Base-by-base conservation (phyloP, 2,888 invertebrate species). In the Leptinotarsa peninsularis region DNA sequence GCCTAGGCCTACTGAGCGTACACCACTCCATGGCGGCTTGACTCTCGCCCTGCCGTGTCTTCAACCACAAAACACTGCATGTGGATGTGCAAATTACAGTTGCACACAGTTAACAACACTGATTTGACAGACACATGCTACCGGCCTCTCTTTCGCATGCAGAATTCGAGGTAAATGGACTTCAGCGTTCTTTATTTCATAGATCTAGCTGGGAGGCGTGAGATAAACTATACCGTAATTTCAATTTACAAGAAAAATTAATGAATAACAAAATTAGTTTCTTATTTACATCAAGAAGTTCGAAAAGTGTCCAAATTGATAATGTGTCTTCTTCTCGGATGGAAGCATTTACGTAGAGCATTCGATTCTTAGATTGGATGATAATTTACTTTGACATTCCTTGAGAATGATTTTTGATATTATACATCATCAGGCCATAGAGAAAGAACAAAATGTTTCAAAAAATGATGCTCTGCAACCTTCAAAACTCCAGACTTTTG, bases 61-160 rank as follows among this genome's bases (percentile, higher is more conserved):
- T 75, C 71, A 56, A 60, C 69, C 66, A 66, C 73, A 60, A 69
- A 73, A 73, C 76, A 72, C 76, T 73, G 78, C 78, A 80, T 80
- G 80, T 78, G 75, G 77, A 80, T 80, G 80, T 80, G 78, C 80
- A 80, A 79, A 80, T 80, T 80, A 74, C 79, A 77, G 80, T 80
- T 80, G 80, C 77, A 80, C 78, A 77, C 77, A 77, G 77, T 80
- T 80, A 80, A 77, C 78, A 80, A 76, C 80, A 76, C 78, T 78
- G 78, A 80, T 80, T 80, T 80, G 79, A 82, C 80, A 80, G 80
- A 76, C 79, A 73, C 77, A 75, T 78, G 79, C 81, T 77, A 76
- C 77, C 67, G 76, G 73, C 79, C 74, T 76, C 74, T 76, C 71
- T 73, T 71, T 71, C 56, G 56, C 76, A 75, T 77, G 68, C 63